Percentiles rank a stretch among this genome's conserved stretches.
These are phyloP conservation scores for Motacilla alba DNA, from an alignment of 2,113 vertebrate species.

Conservation along the genomic window DNA sequence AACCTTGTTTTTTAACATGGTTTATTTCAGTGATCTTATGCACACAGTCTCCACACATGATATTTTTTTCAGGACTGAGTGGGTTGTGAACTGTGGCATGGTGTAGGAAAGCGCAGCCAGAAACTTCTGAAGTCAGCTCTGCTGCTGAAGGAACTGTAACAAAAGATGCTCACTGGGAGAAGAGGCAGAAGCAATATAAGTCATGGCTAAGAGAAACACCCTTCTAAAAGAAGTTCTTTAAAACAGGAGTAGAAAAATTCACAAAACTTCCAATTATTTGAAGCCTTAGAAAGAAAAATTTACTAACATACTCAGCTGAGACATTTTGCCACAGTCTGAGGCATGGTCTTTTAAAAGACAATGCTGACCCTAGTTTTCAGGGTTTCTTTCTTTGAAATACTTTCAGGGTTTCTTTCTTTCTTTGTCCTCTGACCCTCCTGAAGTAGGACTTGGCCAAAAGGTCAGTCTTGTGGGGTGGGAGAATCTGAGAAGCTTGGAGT, in stretches of 20 bases:
- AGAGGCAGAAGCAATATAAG: not conserved
- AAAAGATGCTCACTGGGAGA: not conserved
- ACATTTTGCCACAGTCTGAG: not conserved
- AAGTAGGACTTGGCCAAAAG: not conserved
- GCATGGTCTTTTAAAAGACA: not conserved
- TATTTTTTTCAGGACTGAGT: not conserved
- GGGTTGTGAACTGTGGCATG: not conserved
- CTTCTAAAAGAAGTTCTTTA: not conserved
- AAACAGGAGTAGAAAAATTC: not conserved
- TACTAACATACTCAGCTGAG: not conserved
- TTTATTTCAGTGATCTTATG: not conserved
- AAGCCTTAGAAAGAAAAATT: not conserved
- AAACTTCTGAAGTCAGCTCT: not conserved
- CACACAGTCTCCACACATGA: not conserved
- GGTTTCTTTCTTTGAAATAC: not conserved
- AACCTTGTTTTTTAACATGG: not conserved
- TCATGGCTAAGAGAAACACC: not conserved
- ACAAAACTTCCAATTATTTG: not conserved
- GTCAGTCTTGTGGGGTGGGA: not conserved
- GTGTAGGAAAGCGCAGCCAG: not conserved
- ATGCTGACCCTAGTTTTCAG: not conserved
- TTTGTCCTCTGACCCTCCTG: not conserved
- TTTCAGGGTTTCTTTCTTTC: not conserved
- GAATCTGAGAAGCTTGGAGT: not conserved
- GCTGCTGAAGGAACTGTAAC: not conserved